phyloP scores from a whole-genome alignment of 2,113 vertebrate genomes.

The Vulpes lagopus region DNA sequence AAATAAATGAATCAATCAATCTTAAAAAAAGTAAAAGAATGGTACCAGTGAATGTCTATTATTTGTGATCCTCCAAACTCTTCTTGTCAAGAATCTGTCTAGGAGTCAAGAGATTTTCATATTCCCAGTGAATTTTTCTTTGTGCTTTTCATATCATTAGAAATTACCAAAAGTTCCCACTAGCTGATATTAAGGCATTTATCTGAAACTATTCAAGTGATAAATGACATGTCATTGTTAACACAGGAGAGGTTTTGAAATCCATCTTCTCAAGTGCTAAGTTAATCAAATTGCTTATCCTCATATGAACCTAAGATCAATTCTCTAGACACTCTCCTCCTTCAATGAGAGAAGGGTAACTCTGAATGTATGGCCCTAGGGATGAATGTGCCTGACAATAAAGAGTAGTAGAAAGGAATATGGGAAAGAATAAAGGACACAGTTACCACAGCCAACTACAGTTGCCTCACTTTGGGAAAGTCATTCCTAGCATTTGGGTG shows the following conservation, averaged over 20 bases:
- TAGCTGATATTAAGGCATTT: conserved; percentile 13
- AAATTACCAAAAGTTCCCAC: conserved; percentile 23
- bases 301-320: neutral
- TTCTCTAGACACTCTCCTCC: neutral
- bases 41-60: neutral
- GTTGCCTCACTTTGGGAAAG: neutral
- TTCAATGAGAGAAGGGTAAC: neutral
- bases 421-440: neutral
- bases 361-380: neutral
- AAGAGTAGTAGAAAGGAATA: neutral
- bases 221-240: conserved; percentile 25
- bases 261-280: conserved; percentile 40
- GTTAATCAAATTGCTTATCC: neutral
- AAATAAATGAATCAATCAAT: too few species aligned
- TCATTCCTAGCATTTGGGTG: neutral
- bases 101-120: neutral
- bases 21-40: neutral
- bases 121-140: neutral
- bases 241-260: conserved; percentile 42
- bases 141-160: conserved; percentile 2
- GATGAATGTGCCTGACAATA: neutral
- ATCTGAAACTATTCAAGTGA: conserved; percentile 7
- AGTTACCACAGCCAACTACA: neutral
- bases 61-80: neutral
- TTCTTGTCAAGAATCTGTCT: neutral